A percentile compares a stretch with the other conserved stretches of the same genome.
Evolutionary conservation across 1,140 invertebrate species (phyloP).

Genomic region (Cyrtorhinus lividipennis): DNA sequence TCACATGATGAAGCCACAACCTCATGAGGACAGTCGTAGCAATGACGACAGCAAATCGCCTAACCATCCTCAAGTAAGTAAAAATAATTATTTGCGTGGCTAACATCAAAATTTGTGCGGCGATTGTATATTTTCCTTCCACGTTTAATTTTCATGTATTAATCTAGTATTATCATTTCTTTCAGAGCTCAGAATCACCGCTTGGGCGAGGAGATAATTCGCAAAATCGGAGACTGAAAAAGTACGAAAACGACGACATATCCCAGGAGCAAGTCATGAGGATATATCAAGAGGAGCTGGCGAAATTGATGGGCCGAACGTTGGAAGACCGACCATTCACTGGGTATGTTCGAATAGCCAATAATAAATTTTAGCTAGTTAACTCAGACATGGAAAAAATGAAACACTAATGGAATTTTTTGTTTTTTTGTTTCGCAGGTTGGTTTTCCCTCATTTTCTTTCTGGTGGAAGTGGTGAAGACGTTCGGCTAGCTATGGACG

Average conservation of each 20-base stretch:
- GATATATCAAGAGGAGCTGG: constrained; percentile 91
- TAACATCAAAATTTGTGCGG: not conserved
- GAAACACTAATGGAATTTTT: too few species aligned
- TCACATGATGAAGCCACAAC: constrained; percentile 40
- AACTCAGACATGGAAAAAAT: too few species aligned
- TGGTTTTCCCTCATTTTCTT: constrained; percentile 69
- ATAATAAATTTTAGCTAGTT: not conserved
- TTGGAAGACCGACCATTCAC: constrained; percentile 51
- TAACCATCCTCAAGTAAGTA: constrained; percentile 28
- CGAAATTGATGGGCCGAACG: constrained; percentile 73
- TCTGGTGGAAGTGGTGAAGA: constrained; percentile 53
- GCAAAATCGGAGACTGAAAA: constrained; percentile 58
- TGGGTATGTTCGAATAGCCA: constrained; percentile 37
- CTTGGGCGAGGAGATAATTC: constrained; percentile 27
- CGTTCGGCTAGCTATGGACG: constrained; percentile 73
- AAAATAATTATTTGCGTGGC: not conserved
- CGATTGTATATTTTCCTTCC: not conserved
- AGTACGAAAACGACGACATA: constrained; percentile 86
- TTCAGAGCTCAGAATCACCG: constrained; percentile 20
- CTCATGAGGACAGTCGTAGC: constrained; percentile 47
- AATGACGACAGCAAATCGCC: constrained; percentile 72
- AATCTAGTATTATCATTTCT: not conserved
- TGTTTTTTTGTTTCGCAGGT: constrained; percentile 32
- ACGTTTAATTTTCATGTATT: not conserved
- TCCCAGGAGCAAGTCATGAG: constrained; percentile 92